phyloP scores from a whole-genome alignment of 2,113 vertebrate species.

The Rissa tridactyla region DNA sequence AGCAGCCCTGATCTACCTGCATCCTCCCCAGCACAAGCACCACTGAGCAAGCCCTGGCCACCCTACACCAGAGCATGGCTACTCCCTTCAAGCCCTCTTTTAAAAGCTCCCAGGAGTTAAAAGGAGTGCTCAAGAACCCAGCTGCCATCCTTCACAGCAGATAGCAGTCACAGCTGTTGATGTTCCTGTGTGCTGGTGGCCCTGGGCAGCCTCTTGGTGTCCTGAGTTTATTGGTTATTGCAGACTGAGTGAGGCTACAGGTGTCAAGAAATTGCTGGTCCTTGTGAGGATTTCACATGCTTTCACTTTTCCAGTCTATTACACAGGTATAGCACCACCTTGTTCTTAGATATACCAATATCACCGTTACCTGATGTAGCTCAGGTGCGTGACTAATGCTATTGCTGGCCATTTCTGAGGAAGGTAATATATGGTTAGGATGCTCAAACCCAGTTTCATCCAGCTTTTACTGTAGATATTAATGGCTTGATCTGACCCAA shows the following conservation, averaged over 20 bases:
- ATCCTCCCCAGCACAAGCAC: not conserved
- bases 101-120: not conserved
- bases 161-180: not conserved
- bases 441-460: not conserved
- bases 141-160: not conserved
- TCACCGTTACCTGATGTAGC: not conserved
- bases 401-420: not conserved
- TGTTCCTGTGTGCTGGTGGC: not conserved
- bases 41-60: not conserved
- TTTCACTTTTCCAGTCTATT: not conserved
- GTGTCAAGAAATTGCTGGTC: not conserved
- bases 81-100: not conserved
- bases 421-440: not conserved
- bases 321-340: not conserved
- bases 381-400: not conserved
- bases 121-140: not conserved
- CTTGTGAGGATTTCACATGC: not conserved
- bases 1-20: not conserved
- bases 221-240: not conserved
- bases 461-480: not conserved
- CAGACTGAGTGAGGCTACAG: not conserved
- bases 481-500: conserved; percentile 17
- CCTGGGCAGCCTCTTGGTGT: not conserved
- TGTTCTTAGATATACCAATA: not conserved
- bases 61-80: not conserved